phyloP scores from a whole-genome alignment of 2,113 vertebrate genomes.

The Muntiacus muntjak region DNA sequence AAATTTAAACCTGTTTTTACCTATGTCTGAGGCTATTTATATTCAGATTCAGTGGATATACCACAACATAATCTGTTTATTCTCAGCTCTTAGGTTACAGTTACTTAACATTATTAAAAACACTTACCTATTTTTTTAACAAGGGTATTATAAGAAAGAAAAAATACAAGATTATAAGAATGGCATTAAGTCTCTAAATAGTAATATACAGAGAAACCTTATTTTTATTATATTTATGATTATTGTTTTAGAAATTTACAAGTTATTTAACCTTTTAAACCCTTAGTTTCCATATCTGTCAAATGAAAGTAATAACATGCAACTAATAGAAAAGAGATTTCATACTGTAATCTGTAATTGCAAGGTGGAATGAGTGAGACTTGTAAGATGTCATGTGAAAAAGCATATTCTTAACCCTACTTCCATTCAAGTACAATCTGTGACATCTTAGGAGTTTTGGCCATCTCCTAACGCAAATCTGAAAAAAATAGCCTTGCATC shows the following conservation, averaged over 20 bases:
- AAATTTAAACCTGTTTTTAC: conserved; percentile 69
- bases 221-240: neutral
- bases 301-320: neutral
- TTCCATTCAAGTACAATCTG: neutral
- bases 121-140: neutral
- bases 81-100: neutral
- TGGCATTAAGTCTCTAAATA: neutral
- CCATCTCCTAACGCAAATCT: neutral
- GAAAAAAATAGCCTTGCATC: neutral
- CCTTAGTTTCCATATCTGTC: neutral
- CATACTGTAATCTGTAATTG: neutral
- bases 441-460: neutral
- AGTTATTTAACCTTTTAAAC: neutral
- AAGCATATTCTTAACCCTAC: neutral
- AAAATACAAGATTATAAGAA: neutral
- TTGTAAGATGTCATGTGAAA: neutral
- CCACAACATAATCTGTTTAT: conserved; percentile 22
- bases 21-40: conserved; percentile 23
- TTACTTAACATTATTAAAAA: conserved; percentile 32
- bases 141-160: neutral
- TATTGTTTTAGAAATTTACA: neutral
- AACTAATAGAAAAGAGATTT: neutral
- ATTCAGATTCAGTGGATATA: neutral
- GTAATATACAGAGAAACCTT: neutral
- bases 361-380: neutral